Conservation (phyloP, 1,140 invertebrate genomes). For the Temnothorax curvispinosus region DNA sequence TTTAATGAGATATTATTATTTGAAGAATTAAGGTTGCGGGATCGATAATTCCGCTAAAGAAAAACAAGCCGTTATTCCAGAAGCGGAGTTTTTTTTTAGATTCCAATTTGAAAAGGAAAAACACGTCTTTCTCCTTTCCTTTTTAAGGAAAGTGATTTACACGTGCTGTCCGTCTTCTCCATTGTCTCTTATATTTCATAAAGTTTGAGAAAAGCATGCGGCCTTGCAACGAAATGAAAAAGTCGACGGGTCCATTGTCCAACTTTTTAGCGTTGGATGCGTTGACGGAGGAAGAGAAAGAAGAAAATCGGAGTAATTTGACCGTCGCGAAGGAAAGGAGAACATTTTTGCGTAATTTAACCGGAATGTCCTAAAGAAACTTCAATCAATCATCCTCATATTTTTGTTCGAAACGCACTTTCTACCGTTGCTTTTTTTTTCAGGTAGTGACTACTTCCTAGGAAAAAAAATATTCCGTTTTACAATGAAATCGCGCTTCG, state of each 20-base stretch:
- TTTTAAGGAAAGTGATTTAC: not conserved
- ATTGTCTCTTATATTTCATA: slow-evolving; percentile 14
- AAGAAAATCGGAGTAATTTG: not conserved
- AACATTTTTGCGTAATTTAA: not conserved
- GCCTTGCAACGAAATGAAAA: slow-evolving; percentile 22
- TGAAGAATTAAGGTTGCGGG: not conserved
- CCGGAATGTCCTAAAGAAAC: not conserved
- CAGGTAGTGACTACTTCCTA: not conserved
- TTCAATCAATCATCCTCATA: not conserved
- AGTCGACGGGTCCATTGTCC: not conserved
- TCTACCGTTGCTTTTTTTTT: not conserved
- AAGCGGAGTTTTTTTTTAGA: not conserved
- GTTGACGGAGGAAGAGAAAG: not conserved
- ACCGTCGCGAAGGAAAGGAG: not conserved
- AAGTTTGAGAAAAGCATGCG: not conserved
- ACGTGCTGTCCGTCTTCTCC: not conserved
- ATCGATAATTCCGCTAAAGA: not conserved
- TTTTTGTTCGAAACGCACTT: not conserved
- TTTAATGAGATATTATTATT: slow-evolving; percentile 21
- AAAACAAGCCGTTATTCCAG: slow-evolving; percentile 4
- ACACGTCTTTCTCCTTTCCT: not conserved
- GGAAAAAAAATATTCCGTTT: not conserved
- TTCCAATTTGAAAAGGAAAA: not conserved
- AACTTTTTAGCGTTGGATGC: not conserved
- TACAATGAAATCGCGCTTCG: not conserved